Evolutionary conservation across 2,888 invertebrate genomes (phyloP).

Genomic region (Sinhomidia bicolor): DNA sequence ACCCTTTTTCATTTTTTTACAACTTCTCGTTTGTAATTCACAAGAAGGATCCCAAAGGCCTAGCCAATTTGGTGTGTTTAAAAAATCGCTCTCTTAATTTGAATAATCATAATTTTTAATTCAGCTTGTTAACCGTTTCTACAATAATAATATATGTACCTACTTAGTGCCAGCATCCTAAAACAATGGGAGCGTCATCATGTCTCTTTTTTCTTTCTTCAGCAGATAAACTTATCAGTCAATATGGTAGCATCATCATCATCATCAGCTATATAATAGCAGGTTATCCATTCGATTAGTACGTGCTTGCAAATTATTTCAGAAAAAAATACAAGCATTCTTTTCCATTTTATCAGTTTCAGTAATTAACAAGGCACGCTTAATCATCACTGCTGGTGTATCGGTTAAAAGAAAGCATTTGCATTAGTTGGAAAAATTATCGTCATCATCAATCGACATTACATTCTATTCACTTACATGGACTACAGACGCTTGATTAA

Average conservation of each 20-base stretch:
- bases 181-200: background rate
- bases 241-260: background rate
- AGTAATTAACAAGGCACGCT: constrained; percentile 66
- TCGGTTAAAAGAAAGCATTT: background rate
- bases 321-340: too few relatives aligned
- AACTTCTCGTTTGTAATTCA: constrained; percentile 50
- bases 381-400: constrained; percentile 43
- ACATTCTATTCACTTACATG: background rate
- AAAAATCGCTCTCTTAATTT: constrained; percentile 53
- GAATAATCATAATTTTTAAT: constrained; percentile 61
- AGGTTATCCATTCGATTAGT: constrained; percentile 35
- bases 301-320: constrained; percentile 57
- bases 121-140: constrained; percentile 22
- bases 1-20: constrained; percentile 47
- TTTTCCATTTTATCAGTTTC: constrained; percentile 11
- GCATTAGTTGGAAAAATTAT: background rate
- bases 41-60: background rate
- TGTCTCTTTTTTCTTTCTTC: background rate
- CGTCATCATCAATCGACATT: background rate
- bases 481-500: constrained; percentile 40
- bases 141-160: constrained; percentile 32
- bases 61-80: constrained; percentile 46
- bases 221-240: constrained; percentile 49
- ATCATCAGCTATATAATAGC: too few relatives aligned
- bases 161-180: constrained; percentile 56